Conservation (phyloP, 1,140 invertebrate genomes). For the Drosophila willistoni region DNA sequence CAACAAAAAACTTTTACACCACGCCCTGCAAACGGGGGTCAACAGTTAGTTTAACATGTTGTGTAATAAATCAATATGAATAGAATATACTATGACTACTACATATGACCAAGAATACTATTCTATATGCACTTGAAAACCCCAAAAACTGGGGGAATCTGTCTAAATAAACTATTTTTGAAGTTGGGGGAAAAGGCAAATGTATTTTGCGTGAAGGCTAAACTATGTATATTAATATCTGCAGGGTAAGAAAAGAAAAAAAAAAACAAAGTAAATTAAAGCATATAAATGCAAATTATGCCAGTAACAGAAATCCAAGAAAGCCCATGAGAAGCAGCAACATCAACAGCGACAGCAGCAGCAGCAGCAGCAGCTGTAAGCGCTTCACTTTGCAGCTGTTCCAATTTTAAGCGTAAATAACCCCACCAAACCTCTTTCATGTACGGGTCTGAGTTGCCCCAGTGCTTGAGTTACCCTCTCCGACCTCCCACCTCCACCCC, state of each 20-base stretch:
- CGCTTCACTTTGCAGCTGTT: slow-evolving; percentile 64
- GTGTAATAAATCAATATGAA: slow-evolving; percentile 64
- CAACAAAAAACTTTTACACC: slow-evolving; percentile 36
- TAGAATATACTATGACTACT: slow-evolving; percentile 12
- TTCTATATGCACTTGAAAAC: not conserved
- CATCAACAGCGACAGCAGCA: not conserved
- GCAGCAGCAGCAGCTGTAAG: slow-evolving; percentile 55
- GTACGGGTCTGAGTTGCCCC: slow-evolving; percentile 28
- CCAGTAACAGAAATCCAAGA: slow-evolving; percentile 10
- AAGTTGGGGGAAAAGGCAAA: not conserved
- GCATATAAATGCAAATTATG: slow-evolving; percentile 13
- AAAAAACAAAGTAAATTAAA: not conserved
- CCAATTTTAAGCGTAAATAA: slow-evolving; percentile 80
- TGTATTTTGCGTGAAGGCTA: not conserved
- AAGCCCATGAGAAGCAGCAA: not conserved
- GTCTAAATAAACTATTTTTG: slow-evolving; percentile 1
- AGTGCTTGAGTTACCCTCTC: slow-evolving; percentile 44
- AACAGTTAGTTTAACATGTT: slow-evolving; percentile 57
- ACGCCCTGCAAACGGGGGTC: slow-evolving; percentile 31
- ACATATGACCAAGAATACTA: no score
- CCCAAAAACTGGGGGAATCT: slow-evolving; percentile 23
- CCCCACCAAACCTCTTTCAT: slow-evolving; percentile 57
- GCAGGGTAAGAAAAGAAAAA: not conserved
- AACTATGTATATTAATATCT: not conserved
- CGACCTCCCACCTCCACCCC: slow-evolving; percentile 21